These are phyloP conservation scores for Holothuria leucospilota DNA, from an alignment of 53 echinoderm and acorn worm species.

Conservation along the genomic window DNA sequence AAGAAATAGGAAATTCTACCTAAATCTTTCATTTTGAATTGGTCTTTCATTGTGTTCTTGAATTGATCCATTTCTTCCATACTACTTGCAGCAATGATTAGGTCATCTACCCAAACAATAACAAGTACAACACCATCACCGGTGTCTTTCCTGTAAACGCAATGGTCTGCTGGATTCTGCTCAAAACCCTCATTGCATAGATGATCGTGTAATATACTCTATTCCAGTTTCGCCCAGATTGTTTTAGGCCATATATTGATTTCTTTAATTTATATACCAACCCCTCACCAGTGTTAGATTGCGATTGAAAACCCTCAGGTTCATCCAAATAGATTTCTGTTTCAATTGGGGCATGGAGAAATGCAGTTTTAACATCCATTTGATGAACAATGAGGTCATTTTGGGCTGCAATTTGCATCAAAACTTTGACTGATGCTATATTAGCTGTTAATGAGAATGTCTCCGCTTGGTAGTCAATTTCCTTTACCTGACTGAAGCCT, in stretches of 20 bases:
- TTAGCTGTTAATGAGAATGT: background rate
- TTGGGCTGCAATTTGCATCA: no score
- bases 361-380: background rate
- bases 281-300: background rate
- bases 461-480: background rate
- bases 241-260: constrained; percentile 58
- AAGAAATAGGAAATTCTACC: constrained; percentile 54
- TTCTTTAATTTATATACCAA: constrained; percentile 45
- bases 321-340: no score
- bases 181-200: background rate
- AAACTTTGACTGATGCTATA: no score
- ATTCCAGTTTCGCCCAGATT: constrained; percentile 52
- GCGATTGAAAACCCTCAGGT: no score
- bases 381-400: no score
- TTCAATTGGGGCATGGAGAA: background rate
- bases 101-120: constrained; percentile 28
- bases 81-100: no score
- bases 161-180: background rate
- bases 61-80: constrained; percentile 37
- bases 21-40: no score
- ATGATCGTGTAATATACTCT: constrained; percentile 51
- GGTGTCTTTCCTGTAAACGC: constrained; percentile 28
- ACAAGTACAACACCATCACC: constrained; percentile 21
- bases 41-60: no score
- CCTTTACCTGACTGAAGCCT: no score